Evolutionary conservation across 2,797 vertebrate genomes (phyloP), one percentile per base, ranked within the genome.

Genomic region (Cottoperca gobio): DNA sequence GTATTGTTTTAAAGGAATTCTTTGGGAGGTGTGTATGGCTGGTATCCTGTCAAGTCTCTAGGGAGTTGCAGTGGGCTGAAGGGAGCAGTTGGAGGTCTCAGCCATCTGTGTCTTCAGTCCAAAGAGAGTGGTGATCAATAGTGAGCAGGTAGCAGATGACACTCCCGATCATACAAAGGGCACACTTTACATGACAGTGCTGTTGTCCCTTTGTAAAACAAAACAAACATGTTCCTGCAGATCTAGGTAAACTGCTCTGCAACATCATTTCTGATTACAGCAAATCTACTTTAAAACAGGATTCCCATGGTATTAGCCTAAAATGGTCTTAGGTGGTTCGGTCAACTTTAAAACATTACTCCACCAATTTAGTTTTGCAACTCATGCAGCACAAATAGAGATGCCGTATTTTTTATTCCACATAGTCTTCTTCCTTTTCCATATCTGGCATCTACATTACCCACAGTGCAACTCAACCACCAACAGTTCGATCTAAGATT

Each of bases 101-200:
- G 85, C 91, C 93, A 93, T 94, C 93, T 94, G 92, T 86, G 84
- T 85, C 70, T 76, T 73, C 54, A 74, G 64, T 60, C 78, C 50
- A 81, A 80, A 88, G 75, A 84, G 69, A 81, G 26, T 13, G 65
- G 63, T 50, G 87, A 93, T 94, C 94, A 93, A 90, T 92, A 88
- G 76, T 88, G 86, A 88, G 84, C 82, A 87, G 82, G 83, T 61
- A 79, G 77, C 90, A 92, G 86, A 90, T 88, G 89, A 91, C 89
- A 78, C 81, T 81, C 70, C 76, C 61, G 2, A 19, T 73, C 17
- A 50, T 54, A 90, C 89, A 91, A 91, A 89, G 54, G 69, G 55
- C 59, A 76, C 78, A 72, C 81, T 92, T 84, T 82, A 71, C 81
- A 87, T 83, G 67, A 86, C 73, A 71, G 75, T 63, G 16, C 68